A percentile compares a stretch with the other conserved stretches of the same genome.
These are phyloP conservation scores for Caenorhabditis doughertyi DNA, from an alignment of 2,888 invertebrate genomes.

Conservation along the genomic window DNA sequence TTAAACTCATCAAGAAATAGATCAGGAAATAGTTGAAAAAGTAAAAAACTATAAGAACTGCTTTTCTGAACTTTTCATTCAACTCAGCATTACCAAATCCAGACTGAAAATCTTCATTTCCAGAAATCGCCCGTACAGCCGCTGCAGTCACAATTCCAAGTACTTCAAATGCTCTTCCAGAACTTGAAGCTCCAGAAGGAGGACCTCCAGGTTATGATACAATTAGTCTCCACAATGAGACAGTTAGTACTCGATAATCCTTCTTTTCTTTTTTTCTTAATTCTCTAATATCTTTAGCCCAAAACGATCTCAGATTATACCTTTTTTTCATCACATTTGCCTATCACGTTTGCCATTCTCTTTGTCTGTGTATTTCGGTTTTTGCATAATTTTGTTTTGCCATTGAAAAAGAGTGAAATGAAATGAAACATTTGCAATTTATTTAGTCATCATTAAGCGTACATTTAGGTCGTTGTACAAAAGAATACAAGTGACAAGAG, in stretches of 20 bases:
- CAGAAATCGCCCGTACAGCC: conserved; percentile 32
- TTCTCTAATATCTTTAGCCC: not conserved
- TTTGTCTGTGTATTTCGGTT: conserved; percentile 22
- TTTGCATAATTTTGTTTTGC: conserved; percentile 41
- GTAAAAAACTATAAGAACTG: no score
- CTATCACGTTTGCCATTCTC: conserved; percentile 38
- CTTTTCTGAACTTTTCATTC: no score
- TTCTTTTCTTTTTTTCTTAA: not conserved
- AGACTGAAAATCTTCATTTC: not conserved
- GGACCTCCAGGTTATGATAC: conserved; percentile 53
- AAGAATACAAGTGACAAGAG: conserved; percentile 57
- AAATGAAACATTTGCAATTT: conserved; percentile 20
- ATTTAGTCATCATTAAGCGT: conserved; percentile 12
- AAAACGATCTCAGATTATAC: conserved; percentile 2
- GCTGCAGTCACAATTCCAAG: conserved; percentile 13
- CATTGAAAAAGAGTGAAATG: not conserved
- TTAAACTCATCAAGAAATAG: no score
- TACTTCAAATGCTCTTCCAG: conserved; percentile 29
- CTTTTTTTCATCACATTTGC: not conserved
- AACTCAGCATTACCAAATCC: no score
- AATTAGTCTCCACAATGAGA: conserved; percentile 53
- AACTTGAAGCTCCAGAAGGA: conserved; percentile 52
- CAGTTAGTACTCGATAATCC: conserved; percentile 11
- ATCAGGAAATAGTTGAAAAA: no score
- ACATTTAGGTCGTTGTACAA: conserved; percentile 35